A percentile compares a stretch with the other conserved stretches of the same genome.
Evolutionary conservation across 1,140 invertebrate genomes (phyloP).

Genomic region (Apis laboriosa): DNA sequence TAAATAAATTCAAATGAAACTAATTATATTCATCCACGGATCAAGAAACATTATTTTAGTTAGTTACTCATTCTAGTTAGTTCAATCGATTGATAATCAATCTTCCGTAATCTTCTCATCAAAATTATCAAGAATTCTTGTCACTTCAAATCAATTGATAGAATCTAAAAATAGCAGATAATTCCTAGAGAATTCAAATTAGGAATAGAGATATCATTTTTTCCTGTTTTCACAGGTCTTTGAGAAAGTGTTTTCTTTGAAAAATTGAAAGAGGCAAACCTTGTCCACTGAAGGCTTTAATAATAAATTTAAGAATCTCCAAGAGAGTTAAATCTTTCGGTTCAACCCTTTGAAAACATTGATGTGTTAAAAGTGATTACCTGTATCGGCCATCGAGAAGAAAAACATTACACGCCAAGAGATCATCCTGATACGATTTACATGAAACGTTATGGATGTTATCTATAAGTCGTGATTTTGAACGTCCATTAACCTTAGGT

Average conservation of each 20-base stretch:
- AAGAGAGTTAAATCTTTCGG: conserved; percentile 1
- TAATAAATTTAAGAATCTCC: conserved; percentile 38
- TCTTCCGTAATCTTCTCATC: not conserved
- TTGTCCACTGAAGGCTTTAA: conserved; percentile 18
- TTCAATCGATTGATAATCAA: not conserved
- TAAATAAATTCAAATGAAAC: too few relatives aligned
- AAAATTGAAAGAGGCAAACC: conserved; percentile 26
- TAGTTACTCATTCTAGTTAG: not conserved
- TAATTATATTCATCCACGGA: not conserved
- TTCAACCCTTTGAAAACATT: conserved; percentile 36
- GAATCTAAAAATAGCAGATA: not conserved
- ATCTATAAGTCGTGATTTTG: too few relatives aligned
- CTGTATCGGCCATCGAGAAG: conserved; percentile 18
- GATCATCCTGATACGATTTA: not conserved
- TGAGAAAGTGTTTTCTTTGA: too few relatives aligned
- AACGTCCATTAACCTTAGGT: too few relatives aligned
- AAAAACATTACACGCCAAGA: not conserved
- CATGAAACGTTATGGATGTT: not conserved
- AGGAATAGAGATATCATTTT: not conserved
- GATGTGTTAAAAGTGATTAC: not conserved
- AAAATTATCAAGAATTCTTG: not conserved
- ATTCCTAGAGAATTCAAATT: not conserved
- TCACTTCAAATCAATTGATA: not conserved
- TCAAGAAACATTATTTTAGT: not conserved
- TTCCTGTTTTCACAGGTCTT: too few relatives aligned